Conservation (phyloP, 2,888 invertebrate species). For the Parochlus steinenii region DNA sequence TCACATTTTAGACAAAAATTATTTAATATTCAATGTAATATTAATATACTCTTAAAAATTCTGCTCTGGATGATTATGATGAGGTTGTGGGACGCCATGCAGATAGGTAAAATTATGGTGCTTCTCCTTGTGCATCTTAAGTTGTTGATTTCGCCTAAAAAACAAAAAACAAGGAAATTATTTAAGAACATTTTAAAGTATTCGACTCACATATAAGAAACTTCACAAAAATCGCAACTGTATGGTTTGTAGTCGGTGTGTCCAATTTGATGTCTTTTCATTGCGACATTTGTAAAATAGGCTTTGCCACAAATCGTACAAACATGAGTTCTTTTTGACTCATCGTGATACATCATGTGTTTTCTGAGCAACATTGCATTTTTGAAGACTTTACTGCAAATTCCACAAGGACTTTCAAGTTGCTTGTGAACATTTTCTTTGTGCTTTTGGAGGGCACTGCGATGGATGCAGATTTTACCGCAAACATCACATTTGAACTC, state of each 20-base stretch:
- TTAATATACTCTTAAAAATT: too few relatives aligned
- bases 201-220: too few relatives aligned
- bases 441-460: conserved; percentile 8
- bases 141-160: too few relatives aligned
- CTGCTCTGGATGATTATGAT: too few relatives aligned
- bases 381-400: conserved; percentile 8
- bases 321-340: conserved; percentile 3
- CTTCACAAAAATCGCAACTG: conserved; percentile 2
- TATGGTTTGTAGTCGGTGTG: conserved; percentile 5
- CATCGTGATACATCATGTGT: conserved; percentile 12
- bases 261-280: conserved; percentile 7
- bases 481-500: conserved; percentile 10
- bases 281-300: conserved; percentile 10
- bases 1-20: too few relatives aligned
- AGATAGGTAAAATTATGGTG: too few relatives aligned
- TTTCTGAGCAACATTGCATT: conserved; percentile 5
- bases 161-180: too few relatives aligned
- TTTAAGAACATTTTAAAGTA: too few relatives aligned
- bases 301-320: conserved; percentile 8
- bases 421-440: conserved; percentile 7
- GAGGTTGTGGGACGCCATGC: too few relatives aligned
- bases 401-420: conserved; percentile 5
- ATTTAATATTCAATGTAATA: too few relatives aligned
- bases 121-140: too few relatives aligned
- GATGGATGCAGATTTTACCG: conserved; percentile 7